These are phyloP conservation scores for Lonchura striata DNA, from an alignment of 2,113 vertebrate genomes.

Conservation along the genomic window DNA sequence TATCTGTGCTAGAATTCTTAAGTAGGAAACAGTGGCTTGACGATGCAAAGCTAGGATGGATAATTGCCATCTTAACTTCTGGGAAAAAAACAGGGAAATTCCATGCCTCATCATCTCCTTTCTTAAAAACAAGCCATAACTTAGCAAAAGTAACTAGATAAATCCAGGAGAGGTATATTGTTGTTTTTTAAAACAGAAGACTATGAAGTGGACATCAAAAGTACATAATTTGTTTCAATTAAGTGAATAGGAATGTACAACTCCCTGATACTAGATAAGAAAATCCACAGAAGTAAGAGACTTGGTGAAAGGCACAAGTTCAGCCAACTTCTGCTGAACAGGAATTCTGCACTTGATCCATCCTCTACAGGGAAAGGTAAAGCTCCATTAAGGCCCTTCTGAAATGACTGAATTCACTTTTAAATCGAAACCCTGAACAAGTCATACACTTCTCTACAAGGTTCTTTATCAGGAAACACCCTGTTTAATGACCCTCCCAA, in stretches of 20 bases:
- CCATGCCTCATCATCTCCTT: background rate
- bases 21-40: background rate
- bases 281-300: background rate
- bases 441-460: background rate
- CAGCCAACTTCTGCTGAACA: background rate
- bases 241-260: background rate
- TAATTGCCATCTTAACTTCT: background rate
- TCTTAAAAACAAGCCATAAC: background rate
- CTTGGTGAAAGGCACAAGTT: background rate
- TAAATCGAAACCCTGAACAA: background rate
- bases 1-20: background rate
- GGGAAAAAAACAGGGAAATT: background rate
- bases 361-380: background rate
- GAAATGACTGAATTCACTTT: background rate
- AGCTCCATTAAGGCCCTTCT: background rate
- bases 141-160: background rate
- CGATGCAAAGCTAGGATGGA: background rate
- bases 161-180: background rate
- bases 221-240: background rate
- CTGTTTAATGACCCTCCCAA: background rate
- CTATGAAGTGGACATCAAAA: background rate
- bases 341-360: background rate
- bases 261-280: background rate
- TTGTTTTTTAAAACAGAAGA: background rate
- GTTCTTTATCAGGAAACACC: background rate